Percentiles rank a stretch among this genome's conserved stretches.
Conservation (phyloP, 2,888 invertebrate genomes). For the Cataglyphis albicans region DNA sequence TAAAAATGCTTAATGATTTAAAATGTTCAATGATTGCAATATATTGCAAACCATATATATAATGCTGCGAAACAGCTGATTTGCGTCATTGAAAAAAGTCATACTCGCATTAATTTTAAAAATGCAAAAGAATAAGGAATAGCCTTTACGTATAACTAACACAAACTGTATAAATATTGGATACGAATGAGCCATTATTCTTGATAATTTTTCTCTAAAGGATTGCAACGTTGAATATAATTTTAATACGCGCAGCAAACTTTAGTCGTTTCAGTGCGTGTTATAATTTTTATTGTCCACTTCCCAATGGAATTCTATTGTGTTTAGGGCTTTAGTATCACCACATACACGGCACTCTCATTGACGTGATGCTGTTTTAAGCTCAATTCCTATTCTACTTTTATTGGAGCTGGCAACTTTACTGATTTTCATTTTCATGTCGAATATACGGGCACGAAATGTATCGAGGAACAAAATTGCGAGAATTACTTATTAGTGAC, state of each 20-base stretch:
- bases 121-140: constrained; percentile 12
- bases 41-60: neutral
- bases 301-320: constrained; percentile 21
- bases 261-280: constrained; percentile 24
- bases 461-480: constrained; percentile 13
- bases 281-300: constrained; percentile 44
- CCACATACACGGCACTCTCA: neutral
- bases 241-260: constrained; percentile 41
- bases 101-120: constrained; percentile 13
- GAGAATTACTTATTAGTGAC: constrained; percentile 14
- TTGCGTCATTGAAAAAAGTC: neutral
- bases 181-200: constrained; percentile 39
- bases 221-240: constrained; percentile 38
- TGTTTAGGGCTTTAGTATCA: constrained; percentile 39
- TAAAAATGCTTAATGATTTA: neutral
- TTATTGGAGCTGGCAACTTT: constrained; percentile 5
- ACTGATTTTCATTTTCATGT: constrained; percentile 27
- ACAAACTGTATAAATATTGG: constrained; percentile 24
- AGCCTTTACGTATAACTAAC: neutral
- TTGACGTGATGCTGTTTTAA: constrained; percentile 17
- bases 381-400: constrained; percentile 8
- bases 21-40: neutral
- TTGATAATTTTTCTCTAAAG: constrained; percentile 49
- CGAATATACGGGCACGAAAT: neutral
- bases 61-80: neutral